phyloP scores from a whole-genome alignment of 2,797 vertebrate genomes.

The Pseudochirops corinnae region DNA sequence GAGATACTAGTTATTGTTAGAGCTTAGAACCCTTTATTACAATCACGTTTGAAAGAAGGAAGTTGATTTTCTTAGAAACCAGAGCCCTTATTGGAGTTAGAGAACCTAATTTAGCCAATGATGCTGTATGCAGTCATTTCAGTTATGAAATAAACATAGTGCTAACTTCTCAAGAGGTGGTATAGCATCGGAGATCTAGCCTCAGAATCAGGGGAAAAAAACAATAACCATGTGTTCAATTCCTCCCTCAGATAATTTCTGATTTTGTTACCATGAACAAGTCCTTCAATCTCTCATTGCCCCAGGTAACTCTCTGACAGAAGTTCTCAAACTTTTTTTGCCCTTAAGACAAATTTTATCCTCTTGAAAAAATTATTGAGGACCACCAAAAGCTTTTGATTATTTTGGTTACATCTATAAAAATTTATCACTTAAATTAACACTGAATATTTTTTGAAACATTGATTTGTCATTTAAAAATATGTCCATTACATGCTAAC shows the following conservation, averaged over 20 bases:
- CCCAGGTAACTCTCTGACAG: neutral
- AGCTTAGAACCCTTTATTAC: conserved; percentile 33
- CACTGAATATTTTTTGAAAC: neutral
- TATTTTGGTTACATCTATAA: neutral
- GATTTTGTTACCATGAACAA: neutral
- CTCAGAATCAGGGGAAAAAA: neutral
- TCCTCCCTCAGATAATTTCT: neutral
- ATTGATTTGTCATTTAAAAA: neutral
- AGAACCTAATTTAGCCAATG: conserved; percentile 39
- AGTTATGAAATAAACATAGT: neutral
- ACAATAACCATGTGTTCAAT: neutral
- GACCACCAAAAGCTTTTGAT: neutral
- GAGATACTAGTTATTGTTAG: conserved; percentile 32
- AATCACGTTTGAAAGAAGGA: conserved; percentile 3
- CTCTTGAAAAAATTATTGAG: neutral
- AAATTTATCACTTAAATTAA: neutral
- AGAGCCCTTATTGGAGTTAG: neutral
- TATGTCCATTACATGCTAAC: neutral
- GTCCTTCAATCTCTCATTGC: neutral
- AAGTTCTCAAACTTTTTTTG: neutral
- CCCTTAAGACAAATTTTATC: neutral
- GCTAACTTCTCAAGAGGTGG: neutral
- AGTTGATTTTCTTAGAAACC: conserved; percentile 13
- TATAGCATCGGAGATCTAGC: neutral
- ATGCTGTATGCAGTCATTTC: neutral